Percentiles rank a stretch among this genome's conserved stretches.
These are phyloP conservation scores for Dicyrtoma fusca DNA, from an alignment of 2,888 invertebrate species.

Conservation along the genomic window DNA sequence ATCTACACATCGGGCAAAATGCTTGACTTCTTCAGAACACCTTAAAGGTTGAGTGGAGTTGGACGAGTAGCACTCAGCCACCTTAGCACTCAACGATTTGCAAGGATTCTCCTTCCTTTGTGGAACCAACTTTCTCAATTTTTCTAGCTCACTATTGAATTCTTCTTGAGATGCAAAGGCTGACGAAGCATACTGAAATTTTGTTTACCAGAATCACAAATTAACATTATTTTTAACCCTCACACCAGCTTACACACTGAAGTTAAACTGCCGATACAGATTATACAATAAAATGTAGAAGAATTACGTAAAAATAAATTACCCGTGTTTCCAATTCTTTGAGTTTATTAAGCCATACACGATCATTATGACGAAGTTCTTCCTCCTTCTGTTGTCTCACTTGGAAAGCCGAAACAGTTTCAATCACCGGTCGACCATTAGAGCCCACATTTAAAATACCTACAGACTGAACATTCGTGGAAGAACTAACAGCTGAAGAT, in stretches of 20 bases:
- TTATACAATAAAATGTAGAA: too few relatives aligned
- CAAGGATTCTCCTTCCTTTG: conserved; percentile 47
- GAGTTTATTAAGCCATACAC: conserved; percentile 49
- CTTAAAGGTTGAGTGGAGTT: conserved; percentile 50
- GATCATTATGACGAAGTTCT: conserved; percentile 53
- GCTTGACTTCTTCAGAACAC: conserved; percentile 53
- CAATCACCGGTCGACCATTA: conserved; percentile 46
- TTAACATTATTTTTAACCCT: too few relatives aligned
- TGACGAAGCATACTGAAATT: conserved; percentile 50
- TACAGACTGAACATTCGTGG: not conserved
- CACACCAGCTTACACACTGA: too few relatives aligned
- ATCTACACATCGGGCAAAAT: conserved; percentile 54
- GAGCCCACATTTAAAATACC: conserved; percentile 30
- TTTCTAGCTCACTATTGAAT: conserved; percentile 51
- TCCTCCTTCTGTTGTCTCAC: conserved; percentile 53
- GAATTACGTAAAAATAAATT: conserved; percentile 12
- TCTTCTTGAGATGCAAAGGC: conserved; percentile 55
- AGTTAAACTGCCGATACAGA: too few relatives aligned
- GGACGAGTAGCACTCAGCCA: conserved; percentile 51
- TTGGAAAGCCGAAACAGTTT: conserved; percentile 54
- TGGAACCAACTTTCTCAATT: conserved; percentile 52
- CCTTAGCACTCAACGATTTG: conserved; percentile 47
- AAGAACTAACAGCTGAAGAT: too few relatives aligned
- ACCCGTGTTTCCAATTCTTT: conserved; percentile 53
- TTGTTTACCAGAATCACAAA: too few relatives aligned